A percentile compares a stretch with the other conserved stretches of the same genome.
Conservation (phyloP, 2,113 vertebrate species). For the Empidonax traillii region DNA sequence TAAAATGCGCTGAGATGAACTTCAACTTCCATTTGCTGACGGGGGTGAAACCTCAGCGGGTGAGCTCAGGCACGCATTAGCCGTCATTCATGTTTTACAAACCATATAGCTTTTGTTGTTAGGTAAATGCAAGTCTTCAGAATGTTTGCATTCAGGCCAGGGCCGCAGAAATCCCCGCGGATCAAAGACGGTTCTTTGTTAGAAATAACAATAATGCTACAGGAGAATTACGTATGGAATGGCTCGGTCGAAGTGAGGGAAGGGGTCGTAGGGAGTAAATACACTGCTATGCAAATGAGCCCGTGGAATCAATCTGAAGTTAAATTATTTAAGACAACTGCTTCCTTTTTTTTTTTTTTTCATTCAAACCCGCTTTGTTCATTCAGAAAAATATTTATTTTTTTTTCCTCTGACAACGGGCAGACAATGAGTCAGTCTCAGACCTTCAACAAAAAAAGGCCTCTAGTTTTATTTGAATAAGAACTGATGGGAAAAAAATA, state of each 20-base stretch:
- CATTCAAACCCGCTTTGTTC: not conserved
- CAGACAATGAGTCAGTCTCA: not conserved
- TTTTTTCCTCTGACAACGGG: not conserved
- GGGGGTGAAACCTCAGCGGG: slow-evolving; percentile 47
- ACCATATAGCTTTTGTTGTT: not conserved
- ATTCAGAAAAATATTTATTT: not conserved
- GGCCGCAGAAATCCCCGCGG: slow-evolving; percentile 40
- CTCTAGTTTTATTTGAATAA: not conserved
- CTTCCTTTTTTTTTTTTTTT: not conserved
- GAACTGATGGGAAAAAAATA: not conserved
- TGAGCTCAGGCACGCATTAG: slow-evolving; percentile 33
- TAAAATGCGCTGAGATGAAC: slow-evolving; percentile 63
- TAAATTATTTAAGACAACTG: not conserved
- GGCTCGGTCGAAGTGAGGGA: not conserved
- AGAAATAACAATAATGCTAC: not conserved
- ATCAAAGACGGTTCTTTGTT: slow-evolving; percentile 19
- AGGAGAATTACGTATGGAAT: not conserved
- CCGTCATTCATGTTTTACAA: slow-evolving; percentile 26
- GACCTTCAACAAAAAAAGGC: not conserved
- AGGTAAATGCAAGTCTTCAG: slow-evolving; percentile 37
- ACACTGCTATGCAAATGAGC: rapidly evolving
- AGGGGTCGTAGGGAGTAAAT: not conserved
- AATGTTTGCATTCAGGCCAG: slow-evolving; percentile 35
- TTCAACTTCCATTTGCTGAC: slow-evolving; percentile 52
- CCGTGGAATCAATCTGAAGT: not conserved